Evolutionary conservation across 2,113 vertebrate species (phyloP).

Genomic region (Suricata suricatta): DNA sequence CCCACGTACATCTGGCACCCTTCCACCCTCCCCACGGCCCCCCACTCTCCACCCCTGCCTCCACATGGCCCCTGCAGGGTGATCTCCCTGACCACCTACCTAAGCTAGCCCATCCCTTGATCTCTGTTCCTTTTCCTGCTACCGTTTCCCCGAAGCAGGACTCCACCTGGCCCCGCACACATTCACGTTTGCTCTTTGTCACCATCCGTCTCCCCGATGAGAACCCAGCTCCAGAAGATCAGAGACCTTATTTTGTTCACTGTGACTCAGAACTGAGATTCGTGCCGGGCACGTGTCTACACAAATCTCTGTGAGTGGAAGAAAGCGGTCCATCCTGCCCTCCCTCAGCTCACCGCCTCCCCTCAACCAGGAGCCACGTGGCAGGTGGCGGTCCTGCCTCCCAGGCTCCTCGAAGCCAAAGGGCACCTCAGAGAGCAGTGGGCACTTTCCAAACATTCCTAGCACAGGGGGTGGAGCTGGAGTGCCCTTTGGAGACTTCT

Average conservation of each 20-base stretch:
- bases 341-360: neutral
- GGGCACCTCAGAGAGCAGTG: neutral
- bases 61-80: neutral
- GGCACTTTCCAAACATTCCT: neutral
- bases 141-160: neutral
- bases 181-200: neutral
- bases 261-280: neutral
- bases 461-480: neutral
- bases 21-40: neutral
- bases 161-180: neutral
- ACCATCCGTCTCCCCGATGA: neutral
- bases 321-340: neutral
- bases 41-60: neutral
- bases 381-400: accelerated
- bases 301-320: neutral
- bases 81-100: neutral
- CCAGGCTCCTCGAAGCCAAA: neutral
- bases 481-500: neutral
- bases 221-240: neutral
- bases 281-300: neutral
- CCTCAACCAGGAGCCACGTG: accelerated
- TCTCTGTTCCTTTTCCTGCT: no score
- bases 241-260: neutral
- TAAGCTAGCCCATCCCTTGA: neutral
- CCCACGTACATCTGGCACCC: neutral